Evolutionary conservation across 2,888 invertebrate species (phyloP), one percentile per base, ranked within the genome.

Genomic region (Adineta ricciae): DNA sequence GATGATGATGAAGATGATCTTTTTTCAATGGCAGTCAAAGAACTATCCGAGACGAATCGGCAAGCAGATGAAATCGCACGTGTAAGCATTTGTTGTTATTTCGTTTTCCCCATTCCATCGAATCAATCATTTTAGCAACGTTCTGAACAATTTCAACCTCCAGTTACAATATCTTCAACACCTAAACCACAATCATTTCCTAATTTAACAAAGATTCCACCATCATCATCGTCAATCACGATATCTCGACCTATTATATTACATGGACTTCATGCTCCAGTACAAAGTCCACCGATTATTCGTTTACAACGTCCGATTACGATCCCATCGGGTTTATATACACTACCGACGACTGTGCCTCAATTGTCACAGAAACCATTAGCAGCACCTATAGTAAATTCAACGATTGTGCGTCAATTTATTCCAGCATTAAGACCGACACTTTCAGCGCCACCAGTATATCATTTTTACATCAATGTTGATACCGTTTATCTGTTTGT

Each of bases 31-130:
- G 78, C 78, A 11, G 0, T 78, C 14, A 78, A 78, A 41, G 78
- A 78, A 78, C n/a, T 78, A 78, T 38, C 38, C 9, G 78, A 78
- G n/a, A 78, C 78, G 14, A 78, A 78, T 78, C 41, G 78, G 4
- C 78, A 41, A 41, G 78, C 78, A 78, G 41, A 78, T n/a, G 78
- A 78, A 78, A 78, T 78, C 19, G 41, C 41, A 41, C 78, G 78
- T 41, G 78, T 78, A 78, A 78, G 24, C 2, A 64, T 78, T 41
- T 11, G 46, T 46, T 46, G 46, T 46, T 46, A 46, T 78, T 78
- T 16, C 11, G 21, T 11, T 27, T 36, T 49, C 8, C 11, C 21
- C n/a, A n/a, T n/a, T n/a, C n/a, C n/a, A n/a, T n/a, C n/a, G n/a
- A n/a, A 21, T 73, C 7, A 38, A 14, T 16, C 16, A 11, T 9